A percentile compares a stretch with the other conserved stretches of the same genome.
Conservation (phyloP, 53 echinoderm and acorn worm species). For the Temnopleurus reevesii region DNA sequence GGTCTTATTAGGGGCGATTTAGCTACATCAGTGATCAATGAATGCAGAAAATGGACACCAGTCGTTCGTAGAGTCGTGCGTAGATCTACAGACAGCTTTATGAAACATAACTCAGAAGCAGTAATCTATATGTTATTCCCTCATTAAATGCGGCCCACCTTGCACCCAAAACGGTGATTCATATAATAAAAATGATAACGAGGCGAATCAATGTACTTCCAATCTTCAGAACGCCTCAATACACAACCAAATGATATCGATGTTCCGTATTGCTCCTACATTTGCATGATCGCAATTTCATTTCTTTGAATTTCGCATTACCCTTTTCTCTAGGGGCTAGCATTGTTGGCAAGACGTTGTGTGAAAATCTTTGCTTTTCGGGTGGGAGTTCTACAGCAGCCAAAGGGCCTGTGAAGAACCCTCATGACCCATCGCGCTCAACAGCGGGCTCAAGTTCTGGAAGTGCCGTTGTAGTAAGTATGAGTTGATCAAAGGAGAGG, state of each 20-base stretch:
- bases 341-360: conserved; percentile 61
- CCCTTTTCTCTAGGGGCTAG: conserved; percentile 59
- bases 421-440: conserved; percentile 5
- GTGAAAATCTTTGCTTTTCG: conserved; percentile 67
- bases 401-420: conserved; percentile 56
- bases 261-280: background rate
- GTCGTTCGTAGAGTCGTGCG: no score
- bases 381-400: conserved; percentile 55
- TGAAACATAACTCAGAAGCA: no score
- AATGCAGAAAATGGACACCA: no score
- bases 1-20: no score
- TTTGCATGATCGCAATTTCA: background rate
- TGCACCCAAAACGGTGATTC: no score
- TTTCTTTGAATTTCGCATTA: background rate
- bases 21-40: background rate
- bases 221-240: background rate
- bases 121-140: no score
- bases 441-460: conserved; percentile 71
- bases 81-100: no score
- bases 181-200: no score
- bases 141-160: no score
- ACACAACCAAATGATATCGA: background rate
- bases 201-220: background rate
- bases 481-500: no score
- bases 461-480: conserved; percentile 66